These are phyloP conservation scores for Coregonus ussuriensis DNA, from an alignment of 2,797 vertebrate genomes.

Conservation along the genomic window DNA sequence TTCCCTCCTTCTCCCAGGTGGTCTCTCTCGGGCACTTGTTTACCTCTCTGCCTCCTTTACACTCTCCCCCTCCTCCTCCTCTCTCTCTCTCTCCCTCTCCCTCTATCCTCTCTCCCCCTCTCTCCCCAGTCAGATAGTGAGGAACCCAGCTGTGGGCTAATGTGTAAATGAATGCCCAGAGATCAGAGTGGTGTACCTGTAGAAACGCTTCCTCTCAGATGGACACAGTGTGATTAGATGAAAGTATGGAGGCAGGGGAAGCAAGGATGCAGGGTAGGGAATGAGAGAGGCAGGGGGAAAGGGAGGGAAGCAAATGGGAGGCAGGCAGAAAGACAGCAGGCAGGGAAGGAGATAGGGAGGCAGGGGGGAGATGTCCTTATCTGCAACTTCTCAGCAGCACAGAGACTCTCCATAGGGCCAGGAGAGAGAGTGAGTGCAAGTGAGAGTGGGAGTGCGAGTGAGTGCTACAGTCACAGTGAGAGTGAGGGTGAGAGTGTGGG, in stretches of 20 bases:
- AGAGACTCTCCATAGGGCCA: background rate
- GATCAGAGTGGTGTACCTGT: constrained; percentile 1
- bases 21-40: constrained; percentile 21
- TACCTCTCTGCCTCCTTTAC: constrained; percentile 10
- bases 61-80: background rate
- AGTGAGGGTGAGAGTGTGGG: background rate
- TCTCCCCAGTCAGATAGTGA: background rate
- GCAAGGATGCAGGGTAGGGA: background rate
- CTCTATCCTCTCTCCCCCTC: background rate
- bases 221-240: constrained; percentile 35
- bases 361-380: background rate
- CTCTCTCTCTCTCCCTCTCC: background rate
- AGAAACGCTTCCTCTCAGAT: constrained; percentile 22
- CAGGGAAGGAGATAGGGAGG: no score
- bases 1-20: constrained; percentile 64
- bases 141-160: background rate
- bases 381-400: constrained; percentile 24
- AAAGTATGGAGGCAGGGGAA: constrained; percentile 14
- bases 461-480: background rate
- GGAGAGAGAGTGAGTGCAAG: no score
- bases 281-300: background rate
- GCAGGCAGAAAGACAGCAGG: no score
- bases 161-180: constrained; percentile 1
- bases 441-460: no score
- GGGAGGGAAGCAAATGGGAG: background rate